These are phyloP conservation scores for Enoplosus armatus DNA, from an alignment of 2,797 vertebrate species.

Conservation along the genomic window DNA sequence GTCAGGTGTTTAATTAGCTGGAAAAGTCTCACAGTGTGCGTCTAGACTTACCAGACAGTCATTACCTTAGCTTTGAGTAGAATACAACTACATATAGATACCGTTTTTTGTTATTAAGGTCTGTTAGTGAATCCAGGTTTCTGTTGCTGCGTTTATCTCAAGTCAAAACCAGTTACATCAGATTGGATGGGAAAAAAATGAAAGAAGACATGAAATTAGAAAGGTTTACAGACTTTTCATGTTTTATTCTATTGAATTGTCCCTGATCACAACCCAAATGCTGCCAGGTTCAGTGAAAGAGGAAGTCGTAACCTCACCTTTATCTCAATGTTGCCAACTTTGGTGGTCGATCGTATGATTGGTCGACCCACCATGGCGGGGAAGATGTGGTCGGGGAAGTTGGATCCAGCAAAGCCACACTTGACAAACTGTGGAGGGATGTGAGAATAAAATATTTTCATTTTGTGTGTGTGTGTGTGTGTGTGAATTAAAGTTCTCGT, in stretches of 20 bases:
- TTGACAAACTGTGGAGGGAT: slow-evolving; percentile 86
- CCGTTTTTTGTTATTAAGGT: too few species aligned
- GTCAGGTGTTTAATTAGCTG: slow-evolving; percentile 28
- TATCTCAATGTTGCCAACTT: slow-evolving; percentile 89
- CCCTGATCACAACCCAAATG: neutral
- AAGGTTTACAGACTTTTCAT: neutral
- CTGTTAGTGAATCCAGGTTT: too few species aligned
- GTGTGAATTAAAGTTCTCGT: slow-evolving; percentile 3
- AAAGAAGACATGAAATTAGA: neutral
- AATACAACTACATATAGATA: neutral
- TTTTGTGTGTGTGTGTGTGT: neutral
- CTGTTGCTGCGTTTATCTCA: neutral
- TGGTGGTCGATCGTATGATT: slow-evolving; percentile 84
- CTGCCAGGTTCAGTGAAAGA: neutral
- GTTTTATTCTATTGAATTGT: neutral
- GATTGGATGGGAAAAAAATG: neutral
- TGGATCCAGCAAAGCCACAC: slow-evolving; percentile 89
- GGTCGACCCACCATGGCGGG: slow-evolving; percentile 88
- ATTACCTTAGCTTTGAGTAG: slow-evolving; percentile 3
- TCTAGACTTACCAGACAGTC: neutral
- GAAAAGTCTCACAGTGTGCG: neutral
- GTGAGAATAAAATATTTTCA: slow-evolving; percentile 21
- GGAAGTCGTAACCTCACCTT: slow-evolving; percentile 79
- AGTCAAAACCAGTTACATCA: neutral
- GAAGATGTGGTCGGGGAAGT: slow-evolving; percentile 90